Evolutionary conservation across 1,140 invertebrate species (phyloP).

Genomic region (Pseudomyrmex sp.): DNA sequence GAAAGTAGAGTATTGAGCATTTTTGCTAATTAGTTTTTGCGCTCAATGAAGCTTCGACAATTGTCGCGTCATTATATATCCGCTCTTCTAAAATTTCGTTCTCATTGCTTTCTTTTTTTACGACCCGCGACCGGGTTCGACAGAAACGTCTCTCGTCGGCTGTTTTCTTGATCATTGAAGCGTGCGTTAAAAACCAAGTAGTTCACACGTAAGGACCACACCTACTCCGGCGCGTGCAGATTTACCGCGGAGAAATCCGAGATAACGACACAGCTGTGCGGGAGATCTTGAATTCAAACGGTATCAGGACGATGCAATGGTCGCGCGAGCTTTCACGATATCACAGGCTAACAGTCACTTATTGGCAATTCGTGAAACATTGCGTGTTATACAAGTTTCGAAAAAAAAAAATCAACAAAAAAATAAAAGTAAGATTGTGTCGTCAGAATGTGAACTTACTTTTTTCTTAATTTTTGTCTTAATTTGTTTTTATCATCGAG

Average conservation of each 20-base stretch:
- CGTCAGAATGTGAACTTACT: not conserved
- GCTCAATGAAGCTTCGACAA: constrained; percentile 27
- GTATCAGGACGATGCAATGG: not conserved
- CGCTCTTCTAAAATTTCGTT: not conserved
- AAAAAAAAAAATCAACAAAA: no score
- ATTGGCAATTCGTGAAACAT: not conserved
- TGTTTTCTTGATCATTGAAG: not conserved
- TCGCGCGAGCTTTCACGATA: not conserved
- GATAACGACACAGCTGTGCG: constrained; percentile 5
- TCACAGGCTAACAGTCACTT: no score
- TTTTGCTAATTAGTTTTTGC: constrained; percentile 11
- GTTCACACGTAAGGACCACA: not conserved
- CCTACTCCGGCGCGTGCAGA: not conserved
- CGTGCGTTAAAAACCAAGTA: constrained; percentile 1
- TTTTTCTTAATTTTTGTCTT: not conserved
- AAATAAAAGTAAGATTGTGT: not conserved
- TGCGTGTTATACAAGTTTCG: no score
- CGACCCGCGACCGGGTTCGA: not conserved
- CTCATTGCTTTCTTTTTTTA: constrained; percentile 28
- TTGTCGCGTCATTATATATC: not conserved
- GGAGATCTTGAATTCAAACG: not conserved
- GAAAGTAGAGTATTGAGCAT: constrained; percentile 16
- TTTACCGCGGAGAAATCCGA: constrained; percentile 15
- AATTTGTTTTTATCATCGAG: not conserved
- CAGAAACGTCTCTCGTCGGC: not conserved